Base-by-base conservation (phyloP, 2,888 invertebrate genomes). In the Pemphredon lugubris region DNA sequence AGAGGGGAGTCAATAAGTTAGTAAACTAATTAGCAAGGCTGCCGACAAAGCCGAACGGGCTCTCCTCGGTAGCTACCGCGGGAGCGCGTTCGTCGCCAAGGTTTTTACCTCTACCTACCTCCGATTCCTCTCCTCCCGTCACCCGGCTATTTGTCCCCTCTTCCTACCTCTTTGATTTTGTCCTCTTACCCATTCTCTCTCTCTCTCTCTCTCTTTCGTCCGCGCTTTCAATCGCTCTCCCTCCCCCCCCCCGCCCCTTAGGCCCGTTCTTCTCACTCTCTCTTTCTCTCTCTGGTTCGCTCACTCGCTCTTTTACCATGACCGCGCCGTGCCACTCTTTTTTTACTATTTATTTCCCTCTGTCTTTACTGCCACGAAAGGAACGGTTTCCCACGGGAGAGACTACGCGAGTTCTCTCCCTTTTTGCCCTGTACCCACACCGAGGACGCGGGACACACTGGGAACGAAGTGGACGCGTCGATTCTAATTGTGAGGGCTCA, bases 41-140 rank as follows among this genome's bases (percentile, higher is more conserved):
- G 89, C 89, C 89, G 89, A 89, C 89, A 89, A 89, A 89, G 89
- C 86, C 82, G 82, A 85, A 85, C n/a, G n/a, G n/a, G n/a, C 85
- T 83, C 82, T 73, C 81, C 73, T 73, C 67, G 69, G 77, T 69
- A 79, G 83, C 80, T 78, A 77, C 73, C 63, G 59, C 71, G 64
- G 79, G n/a, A n/a, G 63, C 82, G 82, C 79, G 85, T 81, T 85
- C 82, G 84, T 86, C 83, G 86, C 81, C 84, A 68, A 68, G 74
- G 83, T 86, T 86, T 87, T 87, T 87, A 83, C 84, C 75, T 78
- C 63, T 59, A 55, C 70, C 76, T 75, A 57, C 75, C 77, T 70
- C 70, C 70, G 70, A 69, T 73, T 77, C 75, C 70, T 59, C 70
- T 64, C 65, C 67, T 65, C 71, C n/a, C 74, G 72, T 79, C 74